These are phyloP conservation scores for Cheilosia vulpina DNA, from an alignment of 2,888 invertebrate species.

Conservation along the genomic window DNA sequence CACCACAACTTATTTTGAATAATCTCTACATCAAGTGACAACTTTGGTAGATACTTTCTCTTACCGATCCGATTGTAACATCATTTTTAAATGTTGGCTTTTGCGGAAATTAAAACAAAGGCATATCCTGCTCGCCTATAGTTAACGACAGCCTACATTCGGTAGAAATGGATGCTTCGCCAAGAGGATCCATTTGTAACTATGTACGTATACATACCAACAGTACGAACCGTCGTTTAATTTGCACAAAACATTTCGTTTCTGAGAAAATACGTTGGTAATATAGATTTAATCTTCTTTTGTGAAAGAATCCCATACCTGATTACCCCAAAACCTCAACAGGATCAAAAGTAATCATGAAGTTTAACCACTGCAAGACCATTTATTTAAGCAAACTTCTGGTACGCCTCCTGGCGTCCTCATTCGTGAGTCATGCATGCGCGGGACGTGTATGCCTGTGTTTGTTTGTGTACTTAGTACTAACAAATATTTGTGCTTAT, in stretches of 20 bases:
- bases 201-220: no score
- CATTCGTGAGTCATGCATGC: not conserved
- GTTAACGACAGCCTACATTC: no score
- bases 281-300: not conserved
- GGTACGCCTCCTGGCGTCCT: not conserved
- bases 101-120: no score
- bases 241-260: not conserved
- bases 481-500: conserved; percentile 52
- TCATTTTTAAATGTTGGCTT: no score
- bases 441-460: not conserved
- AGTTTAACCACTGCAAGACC: conserved; percentile 33
- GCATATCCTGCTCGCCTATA: no score
- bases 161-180: no score
- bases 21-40: no score
- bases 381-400: conserved; percentile 22
- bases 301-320: conserved; percentile 11
- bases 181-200: no score
- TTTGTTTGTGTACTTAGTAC: conserved; percentile 5
- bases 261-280: not conserved
- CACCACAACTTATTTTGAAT: no score
- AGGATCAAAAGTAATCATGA: conserved; percentile 52
- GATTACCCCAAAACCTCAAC: conserved; percentile 36
- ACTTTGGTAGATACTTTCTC: no score
- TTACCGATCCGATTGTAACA: no score
- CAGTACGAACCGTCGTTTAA: no score